phyloP scores from a whole-genome alignment of 2,113 vertebrate genomes.

The Sitta europaea region DNA sequence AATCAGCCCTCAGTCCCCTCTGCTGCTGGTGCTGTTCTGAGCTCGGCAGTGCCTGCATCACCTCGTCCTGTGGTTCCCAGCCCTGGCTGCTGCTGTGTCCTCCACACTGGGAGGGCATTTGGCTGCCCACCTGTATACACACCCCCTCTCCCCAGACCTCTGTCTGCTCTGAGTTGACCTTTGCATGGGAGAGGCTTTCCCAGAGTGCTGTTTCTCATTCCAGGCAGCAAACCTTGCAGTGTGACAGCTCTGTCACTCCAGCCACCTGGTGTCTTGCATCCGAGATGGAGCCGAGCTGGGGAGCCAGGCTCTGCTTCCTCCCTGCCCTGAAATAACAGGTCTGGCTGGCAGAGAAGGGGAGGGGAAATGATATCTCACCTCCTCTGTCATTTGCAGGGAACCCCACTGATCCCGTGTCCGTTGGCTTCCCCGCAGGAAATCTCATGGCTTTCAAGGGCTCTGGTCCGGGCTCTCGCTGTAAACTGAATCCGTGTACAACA shows the following conservation, averaged over 20 bases:
- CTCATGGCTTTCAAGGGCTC: neutral
- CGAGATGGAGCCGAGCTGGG: conserved; percentile 25
- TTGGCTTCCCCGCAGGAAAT: neutral
- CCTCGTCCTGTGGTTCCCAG: neutral
- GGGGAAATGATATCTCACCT: neutral
- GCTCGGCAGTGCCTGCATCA: neutral
- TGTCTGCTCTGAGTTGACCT: neutral
- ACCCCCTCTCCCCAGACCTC: neutral
- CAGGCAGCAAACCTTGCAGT: conserved; percentile 56
- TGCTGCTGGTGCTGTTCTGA: neutral
- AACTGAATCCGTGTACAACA: neutral
- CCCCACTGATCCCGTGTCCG: neutral
- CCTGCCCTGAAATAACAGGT: conserved; percentile 47
- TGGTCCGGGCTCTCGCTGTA: neutral
- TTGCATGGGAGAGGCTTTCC: neutral
- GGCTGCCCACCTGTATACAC: neutral
- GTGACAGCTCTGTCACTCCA: conserved; percentile 65
- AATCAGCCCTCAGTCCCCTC: neutral
- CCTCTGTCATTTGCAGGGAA: neutral
- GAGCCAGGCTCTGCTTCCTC: conserved; percentile 43
- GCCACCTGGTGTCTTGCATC: conserved; percentile 33
- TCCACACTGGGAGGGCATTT: neutral
- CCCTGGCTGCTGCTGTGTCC: neutral
- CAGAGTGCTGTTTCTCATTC: conserved; percentile 13
- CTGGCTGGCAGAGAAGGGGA: neutral